Conservation (phyloP, 2,797 vertebrate species). For the Coluber constrictor region DNA sequence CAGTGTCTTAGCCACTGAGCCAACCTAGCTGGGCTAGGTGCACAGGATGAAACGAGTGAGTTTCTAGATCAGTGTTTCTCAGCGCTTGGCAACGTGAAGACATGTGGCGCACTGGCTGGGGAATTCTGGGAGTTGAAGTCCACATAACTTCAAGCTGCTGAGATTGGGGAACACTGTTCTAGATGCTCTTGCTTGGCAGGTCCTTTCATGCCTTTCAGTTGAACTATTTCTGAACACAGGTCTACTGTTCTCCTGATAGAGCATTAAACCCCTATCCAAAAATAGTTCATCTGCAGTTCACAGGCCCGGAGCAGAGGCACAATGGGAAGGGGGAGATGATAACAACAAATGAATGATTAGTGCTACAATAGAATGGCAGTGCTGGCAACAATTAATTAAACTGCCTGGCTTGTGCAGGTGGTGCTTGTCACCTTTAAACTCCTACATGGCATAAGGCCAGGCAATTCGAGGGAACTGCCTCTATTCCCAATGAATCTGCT, state of each 20-base stretch:
- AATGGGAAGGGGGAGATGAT: neutral
- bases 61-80: neutral
- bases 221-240: neutral
- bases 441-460: neutral
- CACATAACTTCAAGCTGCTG: neutral
- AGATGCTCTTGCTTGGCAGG: neutral
- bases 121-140: neutral
- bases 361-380: neutral
- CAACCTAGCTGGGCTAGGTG: too few species aligned
- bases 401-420: neutral
- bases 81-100: neutral
- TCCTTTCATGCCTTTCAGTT: neutral
- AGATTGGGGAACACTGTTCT: neutral
- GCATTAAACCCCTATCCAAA: neutral
- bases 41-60: neutral
- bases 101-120: neutral
- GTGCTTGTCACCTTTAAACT: neutral
- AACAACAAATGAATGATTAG: neutral
- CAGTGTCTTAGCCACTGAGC: too few species aligned
- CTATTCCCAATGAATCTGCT: neutral
- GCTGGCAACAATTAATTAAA: neutral
- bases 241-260: neutral
- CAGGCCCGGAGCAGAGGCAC: neutral
- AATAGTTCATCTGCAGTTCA: neutral
- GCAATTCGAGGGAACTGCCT: neutral